A percentile compares a stretch with the other conserved stretches of the same genome.
phyloP scores from a whole-genome alignment of 2,888 invertebrate species.

The Halictus quadricinctus region DNA sequence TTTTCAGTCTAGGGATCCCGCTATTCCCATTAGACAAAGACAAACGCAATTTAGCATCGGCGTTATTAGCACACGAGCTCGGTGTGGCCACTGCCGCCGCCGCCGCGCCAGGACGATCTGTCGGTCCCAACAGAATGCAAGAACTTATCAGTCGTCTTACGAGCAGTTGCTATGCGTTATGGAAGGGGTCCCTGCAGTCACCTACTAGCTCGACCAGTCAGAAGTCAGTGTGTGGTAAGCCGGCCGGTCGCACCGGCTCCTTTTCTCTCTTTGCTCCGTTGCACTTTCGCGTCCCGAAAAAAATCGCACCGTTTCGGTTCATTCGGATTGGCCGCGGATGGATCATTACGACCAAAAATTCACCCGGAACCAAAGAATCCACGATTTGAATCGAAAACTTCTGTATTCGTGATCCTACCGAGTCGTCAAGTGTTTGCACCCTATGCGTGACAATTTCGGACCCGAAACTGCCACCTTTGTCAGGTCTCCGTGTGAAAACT shows the following conservation, averaged over 20 bases:
- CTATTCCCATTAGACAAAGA: background rate
- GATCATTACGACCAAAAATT: background rate
- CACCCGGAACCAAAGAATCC: background rate
- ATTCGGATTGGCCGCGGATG: background rate
- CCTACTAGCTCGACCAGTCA: slow-evolving; percentile 72
- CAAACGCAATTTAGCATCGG: background rate
- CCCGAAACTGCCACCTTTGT: background rate
- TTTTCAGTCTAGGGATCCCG: background rate
- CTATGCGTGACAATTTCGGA: background rate
- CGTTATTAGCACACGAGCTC: background rate
- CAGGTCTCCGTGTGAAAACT: background rate
- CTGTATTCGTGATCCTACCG: background rate
- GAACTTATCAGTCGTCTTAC: slow-evolving; percentile 69
- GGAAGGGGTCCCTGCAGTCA: slow-evolving; percentile 72
- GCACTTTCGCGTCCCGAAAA: slow-evolving; percentile 44
- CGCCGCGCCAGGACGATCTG: slow-evolving; percentile 41
- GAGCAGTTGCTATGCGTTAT: slow-evolving; percentile 74
- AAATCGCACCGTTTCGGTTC: slow-evolving; percentile 21
- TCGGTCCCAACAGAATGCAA: slow-evolving; percentile 63
- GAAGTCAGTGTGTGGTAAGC: slow-evolving; percentile 74
- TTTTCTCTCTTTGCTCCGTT: slow-evolving; percentile 60
- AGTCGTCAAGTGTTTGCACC: background rate
- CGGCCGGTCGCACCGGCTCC: slow-evolving; percentile 73
- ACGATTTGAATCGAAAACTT: background rate
- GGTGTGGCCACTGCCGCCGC: background rate